Base-by-base conservation (phyloP, 1,140 invertebrate species). In the Triops longicaudatus region DNA sequence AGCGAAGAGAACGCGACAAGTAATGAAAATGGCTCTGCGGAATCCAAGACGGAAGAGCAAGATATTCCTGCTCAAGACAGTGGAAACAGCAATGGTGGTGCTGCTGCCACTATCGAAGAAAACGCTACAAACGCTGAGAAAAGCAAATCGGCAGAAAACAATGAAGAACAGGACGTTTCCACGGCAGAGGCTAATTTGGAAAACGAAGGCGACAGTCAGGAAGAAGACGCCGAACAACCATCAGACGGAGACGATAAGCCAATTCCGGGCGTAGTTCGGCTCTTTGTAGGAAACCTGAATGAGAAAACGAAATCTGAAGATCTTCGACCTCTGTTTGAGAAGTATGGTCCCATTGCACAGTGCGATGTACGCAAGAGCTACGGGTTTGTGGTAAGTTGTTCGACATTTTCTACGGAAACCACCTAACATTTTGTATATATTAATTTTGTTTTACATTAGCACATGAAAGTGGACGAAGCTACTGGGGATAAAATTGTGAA, bases 311-410 rank as follows among this genome's bases (percentile, higher is more conserved):
- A 90, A 80, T 90, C 91, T 83, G 89, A 89, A 78, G 94, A 97
- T 84, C 89, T 98, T 77, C 91, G 92, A 83, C 91, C 92, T 80
- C 86, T 97, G 79, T 97, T 98, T 87, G 93, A 96, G 85, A 94
- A 96, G 83, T 96, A 92, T 91, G 96, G 96, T 83, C 94, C 92
- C 86, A 94, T 98, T 81, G 91, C 95, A 79, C 95, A 98, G 88
- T 97, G 95, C 85, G 96, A 96, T 87, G 93, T 97, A 82, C 92
- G 97, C 78, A 95, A 95, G 87, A 97, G 97, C 87, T 98, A 96
- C 90, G 95, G 94, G 81, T 98, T 98, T 89, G 94, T 97, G 83
- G 90, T 91, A 85, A 88, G 89, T 86, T 50, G 1, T 73, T 43
- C 12, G 76, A 31, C 41, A 28, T 7, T 72, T 77, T 44, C 28